Evolutionary conservation across 2,113 vertebrate genomes (phyloP).

Genomic region (Pleuronectes platessa): DNA sequence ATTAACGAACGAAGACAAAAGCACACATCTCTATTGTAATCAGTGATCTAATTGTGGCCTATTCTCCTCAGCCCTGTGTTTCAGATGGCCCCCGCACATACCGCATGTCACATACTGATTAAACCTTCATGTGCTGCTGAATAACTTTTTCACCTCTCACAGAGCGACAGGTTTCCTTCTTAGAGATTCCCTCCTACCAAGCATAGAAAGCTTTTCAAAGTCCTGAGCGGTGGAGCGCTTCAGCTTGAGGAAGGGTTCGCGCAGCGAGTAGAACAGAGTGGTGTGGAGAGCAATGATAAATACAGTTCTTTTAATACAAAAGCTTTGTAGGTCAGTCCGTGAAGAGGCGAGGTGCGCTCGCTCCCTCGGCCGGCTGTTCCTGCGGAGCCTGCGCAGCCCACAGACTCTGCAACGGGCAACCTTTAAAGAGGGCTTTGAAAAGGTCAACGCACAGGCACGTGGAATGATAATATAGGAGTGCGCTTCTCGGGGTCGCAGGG

Average conservation of each 20-base stretch:
- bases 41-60: slow-evolving; percentile 1
- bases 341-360: slow-evolving; percentile 66
- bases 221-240: slow-evolving; percentile 65
- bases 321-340: slow-evolving; percentile 81
- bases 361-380: slow-evolving; percentile 59
- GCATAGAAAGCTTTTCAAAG: slow-evolving; percentile 71
- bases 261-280: slow-evolving; percentile 55
- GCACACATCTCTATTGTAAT: slow-evolving; percentile 17
- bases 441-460: slow-evolving; percentile 76
- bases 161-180: slow-evolving; percentile 56
- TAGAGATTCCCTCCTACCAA: slow-evolving; percentile 59
- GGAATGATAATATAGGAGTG: slow-evolving; percentile 79
- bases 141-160: slow-evolving; percentile 67
- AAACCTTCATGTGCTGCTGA: slow-evolving; percentile 70
- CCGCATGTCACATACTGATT: slow-evolving; percentile 64
- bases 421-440: slow-evolving; percentile 84
- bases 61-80: slow-evolving; percentile 20
- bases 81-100: slow-evolving; percentile 38
- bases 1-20: not conserved
- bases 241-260: slow-evolving; percentile 70
- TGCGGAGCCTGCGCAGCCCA: slow-evolving; percentile 57
- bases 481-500: slow-evolving; percentile 68
- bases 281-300: slow-evolving; percentile 75
- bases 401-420: slow-evolving; percentile 73
- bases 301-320: slow-evolving; percentile 81